Percentiles rank a stretch among this genome's conserved stretches.
Conservation (phyloP, 2,113 vertebrate genomes). For the Halcyon senegalensis region DNA sequence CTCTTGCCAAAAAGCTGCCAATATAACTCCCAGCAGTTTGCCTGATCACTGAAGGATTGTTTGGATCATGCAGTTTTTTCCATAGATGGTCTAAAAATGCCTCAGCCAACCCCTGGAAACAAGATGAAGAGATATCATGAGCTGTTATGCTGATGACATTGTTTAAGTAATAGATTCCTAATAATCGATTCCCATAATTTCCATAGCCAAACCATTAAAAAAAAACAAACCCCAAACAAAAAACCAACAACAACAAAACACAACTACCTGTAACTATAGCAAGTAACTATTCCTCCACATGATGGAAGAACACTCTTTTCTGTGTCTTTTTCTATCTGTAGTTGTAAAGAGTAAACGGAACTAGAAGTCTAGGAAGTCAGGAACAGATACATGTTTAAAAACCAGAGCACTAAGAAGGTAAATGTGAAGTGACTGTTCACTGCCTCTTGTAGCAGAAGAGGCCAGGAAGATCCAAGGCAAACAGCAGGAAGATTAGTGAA, state of each 20-base stretch:
- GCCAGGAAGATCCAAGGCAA: not conserved
- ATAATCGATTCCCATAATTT: not conserved
- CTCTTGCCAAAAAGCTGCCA: slow-evolving; percentile 94
- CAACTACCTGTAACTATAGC: not conserved
- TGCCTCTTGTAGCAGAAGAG: not conserved
- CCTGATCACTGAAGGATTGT: slow-evolving; percentile 88
- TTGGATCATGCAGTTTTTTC: slow-evolving; percentile 89
- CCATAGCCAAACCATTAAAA: not conserved
- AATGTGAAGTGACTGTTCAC: not conserved
- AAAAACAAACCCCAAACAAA: too few species aligned
- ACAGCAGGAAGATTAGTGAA: not conserved
- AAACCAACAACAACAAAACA: too few species aligned
- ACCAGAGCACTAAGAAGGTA: not conserved
- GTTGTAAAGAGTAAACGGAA: not conserved
- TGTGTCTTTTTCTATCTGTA: not conserved
- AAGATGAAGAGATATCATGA: not conserved
- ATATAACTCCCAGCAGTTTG: slow-evolving; percentile 91
- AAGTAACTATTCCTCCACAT: not conserved
- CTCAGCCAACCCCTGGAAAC: slow-evolving; percentile 87
- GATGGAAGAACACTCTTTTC: not conserved
- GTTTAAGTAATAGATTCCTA: not conserved
- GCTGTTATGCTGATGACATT: not conserved
- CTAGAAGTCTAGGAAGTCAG: not conserved
- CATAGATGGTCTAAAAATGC: slow-evolving; percentile 96
- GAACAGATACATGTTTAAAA: not conserved